Evolutionary conservation across 2,797 vertebrate species (phyloP), one percentile per base, ranked within the genome.

Genomic region (Meriones psammophilus): DNA sequence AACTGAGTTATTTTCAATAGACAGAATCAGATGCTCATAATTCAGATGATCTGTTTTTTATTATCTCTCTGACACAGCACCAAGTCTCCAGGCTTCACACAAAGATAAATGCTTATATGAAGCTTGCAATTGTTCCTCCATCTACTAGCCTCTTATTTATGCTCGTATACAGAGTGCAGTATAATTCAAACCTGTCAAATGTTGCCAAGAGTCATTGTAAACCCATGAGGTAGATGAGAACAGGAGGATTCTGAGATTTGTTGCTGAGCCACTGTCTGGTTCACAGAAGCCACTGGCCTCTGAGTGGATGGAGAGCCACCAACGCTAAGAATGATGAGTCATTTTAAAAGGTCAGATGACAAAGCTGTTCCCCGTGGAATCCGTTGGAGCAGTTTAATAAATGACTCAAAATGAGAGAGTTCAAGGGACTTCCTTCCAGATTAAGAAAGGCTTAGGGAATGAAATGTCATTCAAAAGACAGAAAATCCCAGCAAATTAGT

Each of bases 91-190:
- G 64, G 60, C 86, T 92, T 94, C 92, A 6, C 73, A 56, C 94
- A 88, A 92, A 97, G 96, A 94, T 98, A 97, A 98, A 97, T 96
- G 97, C 91, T 90, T 81, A 94, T 46, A 96, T 94, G 97, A 98
- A 88, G 77, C 93, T 93, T 94, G 78, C 96, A 97, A 97, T 98
- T 98, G 98, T 97, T 96, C 93, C 96, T 85, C 88, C 64, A 94
- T 97, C 93, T 96, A 76, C 80, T 60, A 87, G 91, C 17, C 88
- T 96, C 96, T 79, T 97, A 97, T 98, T 98, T 97, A 98, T 93
- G 97, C 69, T 96, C 87, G 36, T 26, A 60, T 74, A 46, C 60
- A 66, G 46, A 78, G 89, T 66, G 24, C 46, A 33, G 56, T 30
- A 33, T 89, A 92, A 92, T 95, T 87, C 92, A 36, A 73, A 60